Conservation (phyloP, 2,113 vertebrate species). For the Solea senegalensis region DNA sequence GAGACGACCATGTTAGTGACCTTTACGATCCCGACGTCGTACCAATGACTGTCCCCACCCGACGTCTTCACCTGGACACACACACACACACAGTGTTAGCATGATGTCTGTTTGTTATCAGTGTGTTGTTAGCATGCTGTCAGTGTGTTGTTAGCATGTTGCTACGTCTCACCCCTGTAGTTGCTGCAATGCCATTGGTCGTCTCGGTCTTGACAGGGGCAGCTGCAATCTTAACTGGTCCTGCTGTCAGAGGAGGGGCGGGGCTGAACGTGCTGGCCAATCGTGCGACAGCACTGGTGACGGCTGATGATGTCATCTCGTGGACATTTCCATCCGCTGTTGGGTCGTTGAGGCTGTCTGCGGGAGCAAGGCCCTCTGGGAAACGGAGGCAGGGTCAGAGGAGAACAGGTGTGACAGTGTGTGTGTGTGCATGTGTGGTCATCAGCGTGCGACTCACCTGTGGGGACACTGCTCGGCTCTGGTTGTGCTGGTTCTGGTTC, state of each 20-base stretch:
- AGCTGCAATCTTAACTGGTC: conserved; percentile 79
- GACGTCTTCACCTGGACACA: conserved; percentile 71
- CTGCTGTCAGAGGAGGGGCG: conserved; percentile 66
- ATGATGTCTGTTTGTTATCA: not conserved
- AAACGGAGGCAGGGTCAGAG: not conserved
- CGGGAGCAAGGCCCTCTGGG: conserved; percentile 86
- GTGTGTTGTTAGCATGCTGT: not conserved
- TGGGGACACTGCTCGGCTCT: conserved; percentile 46
- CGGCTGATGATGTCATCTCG: conserved; percentile 75
- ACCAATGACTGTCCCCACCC: conserved; percentile 85
- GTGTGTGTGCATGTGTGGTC: not conserved
- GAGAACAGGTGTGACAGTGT: not conserved
- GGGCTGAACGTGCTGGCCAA: conserved; percentile 83
- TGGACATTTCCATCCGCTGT: conserved; percentile 85
- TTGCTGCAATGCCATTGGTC: conserved; percentile 82
- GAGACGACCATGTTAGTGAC: conserved; percentile 88
- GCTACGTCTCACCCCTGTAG: conserved; percentile 17
- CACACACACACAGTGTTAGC: not conserved
- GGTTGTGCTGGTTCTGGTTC: conserved; percentile 12
- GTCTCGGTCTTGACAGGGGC: conserved; percentile 77
- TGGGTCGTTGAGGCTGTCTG: conserved; percentile 89
- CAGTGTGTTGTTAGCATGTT: not conserved
- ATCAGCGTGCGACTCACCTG: conserved; percentile 18
- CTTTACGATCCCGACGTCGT: conserved; percentile 87
- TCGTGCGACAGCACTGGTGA: conserved; percentile 74